Base-by-base conservation (phyloP, 2,113 vertebrate genomes). In the Fregata magnificens region DNA sequence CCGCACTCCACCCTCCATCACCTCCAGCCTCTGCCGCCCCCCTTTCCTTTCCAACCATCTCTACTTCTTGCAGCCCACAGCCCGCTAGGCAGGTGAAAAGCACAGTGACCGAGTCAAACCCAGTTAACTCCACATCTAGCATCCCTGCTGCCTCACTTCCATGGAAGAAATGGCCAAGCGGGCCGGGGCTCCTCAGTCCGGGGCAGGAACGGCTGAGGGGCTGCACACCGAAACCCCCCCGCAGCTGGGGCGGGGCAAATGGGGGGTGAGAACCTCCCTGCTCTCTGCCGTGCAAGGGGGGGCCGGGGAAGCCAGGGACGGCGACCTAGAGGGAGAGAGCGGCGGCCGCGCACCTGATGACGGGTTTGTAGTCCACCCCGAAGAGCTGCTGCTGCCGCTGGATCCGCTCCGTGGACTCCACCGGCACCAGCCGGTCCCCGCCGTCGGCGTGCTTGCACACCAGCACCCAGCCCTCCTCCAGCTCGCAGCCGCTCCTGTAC, bases 371-470 rank as follows among this genome's bases (percentile, higher is more conserved):
- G 98, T 99, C 99, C 28, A 99, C 98, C 11, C 99, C 99, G 10
- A 99, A 99, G 58, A 99, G 98, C 97, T 99, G 99, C 95, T 99
- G 99, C 91, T 99, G 99, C 80, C 99, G 98, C 97, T 98, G 98
- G 90, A 99, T 96, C 22, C 99, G 98, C 89, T 99, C 99, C 0
- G 98, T 98, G 6, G 99, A 99, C 97, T 99, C 99, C 29, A 99
- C 99, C 3, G 99, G 99, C 55, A 99, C 99, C 53, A 99, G 98
- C 62, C 99, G 97, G 97, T 99, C 99, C 11, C 99, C 99, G 50
- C 99, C 99, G 67, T 99, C 99, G 0, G 99, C 99, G 81, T 99
- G 99, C 77, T 99, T 99, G 95, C 99, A 99, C 58, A 99, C 99
- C 77, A 99, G 97, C 82, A 99, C 98, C 99, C 99, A 99, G 55